phyloP scores from a whole-genome alignment of 2,797 vertebrate genomes.

The Sebastes trivittatus region DNA sequence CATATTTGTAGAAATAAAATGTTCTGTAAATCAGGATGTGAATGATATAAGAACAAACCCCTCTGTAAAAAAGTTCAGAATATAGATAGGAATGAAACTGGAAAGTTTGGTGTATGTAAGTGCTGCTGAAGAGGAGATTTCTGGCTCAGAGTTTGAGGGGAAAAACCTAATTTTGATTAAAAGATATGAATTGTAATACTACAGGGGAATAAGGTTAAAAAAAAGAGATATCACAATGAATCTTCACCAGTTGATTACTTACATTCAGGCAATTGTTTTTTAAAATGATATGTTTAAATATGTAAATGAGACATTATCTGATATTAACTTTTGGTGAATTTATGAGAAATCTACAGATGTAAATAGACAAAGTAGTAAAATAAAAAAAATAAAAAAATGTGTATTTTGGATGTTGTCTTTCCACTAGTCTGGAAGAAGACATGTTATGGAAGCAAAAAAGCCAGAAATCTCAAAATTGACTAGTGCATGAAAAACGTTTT shows the following conservation, averaged over 20 bases:
- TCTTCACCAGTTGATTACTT: no score
- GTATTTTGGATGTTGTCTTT: background rate
- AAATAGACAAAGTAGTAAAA: background rate
- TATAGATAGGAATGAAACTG: no score
- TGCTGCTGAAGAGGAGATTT: no score
- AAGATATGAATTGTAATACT: no score
- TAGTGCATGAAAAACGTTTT: background rate
- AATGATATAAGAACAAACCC: no score
- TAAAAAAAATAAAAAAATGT: background rate
- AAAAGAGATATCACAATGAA: no score
- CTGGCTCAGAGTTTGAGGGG: accelerated
- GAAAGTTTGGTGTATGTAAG: no score
- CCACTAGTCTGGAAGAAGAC: accelerated
- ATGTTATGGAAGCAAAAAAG: background rate
- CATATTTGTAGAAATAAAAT: no score
- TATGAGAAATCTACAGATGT: background rate
- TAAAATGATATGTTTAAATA: background rate
- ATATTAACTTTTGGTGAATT: background rate
- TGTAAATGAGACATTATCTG: background rate
- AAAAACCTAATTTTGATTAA: accelerated
- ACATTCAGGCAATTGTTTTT: background rate
- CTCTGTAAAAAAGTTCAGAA: no score
- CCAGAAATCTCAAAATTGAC: background rate
- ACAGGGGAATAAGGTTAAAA: no score
- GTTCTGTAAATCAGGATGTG: no score